Evolutionary conservation across 1,140 invertebrate genomes (phyloP).

Genomic region (Micrasema longulum): DNA sequence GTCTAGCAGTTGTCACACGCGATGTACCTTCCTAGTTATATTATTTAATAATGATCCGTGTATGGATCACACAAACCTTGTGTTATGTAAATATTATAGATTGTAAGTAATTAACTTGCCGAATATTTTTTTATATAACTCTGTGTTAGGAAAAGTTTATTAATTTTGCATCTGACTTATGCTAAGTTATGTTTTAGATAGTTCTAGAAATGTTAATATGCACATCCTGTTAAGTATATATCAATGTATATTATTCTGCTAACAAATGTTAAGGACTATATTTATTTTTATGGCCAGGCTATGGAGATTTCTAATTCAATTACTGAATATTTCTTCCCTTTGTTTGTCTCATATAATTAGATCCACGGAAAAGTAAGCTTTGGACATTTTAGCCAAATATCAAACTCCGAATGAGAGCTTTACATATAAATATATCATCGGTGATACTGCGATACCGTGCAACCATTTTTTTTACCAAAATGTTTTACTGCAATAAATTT

Average conservation of each 20-base stretch:
- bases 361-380: too few relatives aligned
- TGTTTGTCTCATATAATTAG: too few relatives aligned
- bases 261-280: conserved; percentile 28
- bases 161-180: conserved; percentile 37
- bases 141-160: conserved; percentile 30
- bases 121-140: conserved; percentile 43
- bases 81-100: conserved; percentile 33
- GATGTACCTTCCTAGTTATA: conserved; percentile 31
- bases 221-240: conserved; percentile 40
- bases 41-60: conserved; percentile 16
- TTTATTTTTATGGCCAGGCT: conserved; percentile 38
- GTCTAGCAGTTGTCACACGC: background rate
- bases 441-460: too few relatives aligned
- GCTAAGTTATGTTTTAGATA: conserved; percentile 41
- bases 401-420: too few relatives aligned
- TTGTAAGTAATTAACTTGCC: conserved; percentile 40
- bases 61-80: background rate
- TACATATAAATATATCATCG: too few relatives aligned
- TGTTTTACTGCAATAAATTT: too few relatives aligned
- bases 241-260: conserved; percentile 38
- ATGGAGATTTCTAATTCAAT: background rate
- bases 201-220: conserved; percentile 33
- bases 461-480: too few relatives aligned
- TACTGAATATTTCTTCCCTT: too few relatives aligned
- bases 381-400: too few relatives aligned